These are phyloP conservation scores for Pentalonia nigronervosa DNA, from an alignment of 1,140 invertebrate genomes.

Conservation along the genomic window DNA sequence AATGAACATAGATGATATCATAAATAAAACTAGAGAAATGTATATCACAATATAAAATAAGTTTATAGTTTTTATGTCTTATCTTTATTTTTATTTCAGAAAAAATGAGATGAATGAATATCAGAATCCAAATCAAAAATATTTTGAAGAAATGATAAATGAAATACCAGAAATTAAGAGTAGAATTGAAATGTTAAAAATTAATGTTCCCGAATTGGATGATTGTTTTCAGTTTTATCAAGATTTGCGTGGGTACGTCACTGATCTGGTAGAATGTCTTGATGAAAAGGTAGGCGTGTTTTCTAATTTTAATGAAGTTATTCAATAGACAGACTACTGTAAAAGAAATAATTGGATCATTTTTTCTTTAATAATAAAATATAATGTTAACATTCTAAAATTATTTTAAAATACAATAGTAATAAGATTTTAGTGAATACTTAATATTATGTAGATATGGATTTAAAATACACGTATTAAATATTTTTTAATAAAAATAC, in stretches of 20 bases:
- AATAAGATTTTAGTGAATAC: neutral
- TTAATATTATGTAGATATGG: neutral
- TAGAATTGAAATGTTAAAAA: slow-evolving; percentile 71
- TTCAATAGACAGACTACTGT: slow-evolving; percentile 10
- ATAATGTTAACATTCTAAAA: neutral
- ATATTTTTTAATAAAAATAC: neutral
- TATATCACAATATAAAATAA: slow-evolving; percentile 32
- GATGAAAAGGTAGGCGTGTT: slow-evolving; percentile 79
- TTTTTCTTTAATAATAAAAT: neutral
- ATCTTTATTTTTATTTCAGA: slow-evolving; percentile 64
- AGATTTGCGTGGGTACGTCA: slow-evolving; percentile 93
- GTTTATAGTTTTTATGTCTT: slow-evolving; percentile 38
- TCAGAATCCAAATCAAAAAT: slow-evolving; percentile 68
- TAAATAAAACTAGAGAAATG: slow-evolving; percentile 44
- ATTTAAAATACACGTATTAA: neutral
- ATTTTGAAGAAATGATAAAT: slow-evolving; percentile 67
- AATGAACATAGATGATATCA: slow-evolving; percentile 1
- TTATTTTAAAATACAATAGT: neutral
- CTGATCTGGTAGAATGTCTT: slow-evolving; percentile 95
- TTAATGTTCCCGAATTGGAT: slow-evolving; percentile 74
- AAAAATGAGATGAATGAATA: slow-evolving; percentile 70
- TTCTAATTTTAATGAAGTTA: slow-evolving; percentile 45
- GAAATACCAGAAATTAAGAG: slow-evolving; percentile 72
- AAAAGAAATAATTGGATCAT: slow-evolving; percentile 10
- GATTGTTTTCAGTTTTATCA: slow-evolving; percentile 90